Evolutionary conservation across 2,113 vertebrate species (phyloP).

Genomic region (Triplophysa siluroides): DNA sequence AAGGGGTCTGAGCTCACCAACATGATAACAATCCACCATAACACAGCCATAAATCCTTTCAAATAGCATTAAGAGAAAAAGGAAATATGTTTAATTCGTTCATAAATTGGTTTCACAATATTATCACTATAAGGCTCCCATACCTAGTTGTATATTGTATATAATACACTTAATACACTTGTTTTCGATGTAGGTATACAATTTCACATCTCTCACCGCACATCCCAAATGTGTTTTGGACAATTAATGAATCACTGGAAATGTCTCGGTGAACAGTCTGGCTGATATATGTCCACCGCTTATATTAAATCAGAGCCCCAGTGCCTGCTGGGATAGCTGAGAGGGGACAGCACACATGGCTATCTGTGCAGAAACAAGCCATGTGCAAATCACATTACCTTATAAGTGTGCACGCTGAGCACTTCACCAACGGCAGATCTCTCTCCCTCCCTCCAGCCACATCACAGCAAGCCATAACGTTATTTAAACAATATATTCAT

Average conservation of each 20-base stretch:
- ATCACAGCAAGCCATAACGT: slow-evolving; percentile 33
- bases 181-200: background rate
- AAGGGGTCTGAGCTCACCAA: background rate
- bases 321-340: slow-evolving; percentile 24
- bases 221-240: slow-evolving; percentile 18
- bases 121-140: background rate
- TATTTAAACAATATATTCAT: slow-evolving; percentile 50
- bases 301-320: slow-evolving; percentile 44
- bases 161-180: background rate
- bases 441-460: slow-evolving; percentile 13
- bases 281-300: slow-evolving; percentile 31
- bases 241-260: background rate
- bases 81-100: background rate
- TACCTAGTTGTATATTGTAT: background rate
- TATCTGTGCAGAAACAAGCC: slow-evolving; percentile 38
- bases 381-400: slow-evolving; percentile 51
- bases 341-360: background rate
- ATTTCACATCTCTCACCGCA: background rate
- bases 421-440: slow-evolving; percentile 20
- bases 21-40: background rate
- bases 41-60: background rate
- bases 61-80: background rate
- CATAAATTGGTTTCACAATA: background rate
- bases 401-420: slow-evolving; percentile 31
- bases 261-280: slow-evolving; percentile 6